Conservation (phyloP, 2,797 vertebrate species). For the Coreius guichenoti region DNA sequence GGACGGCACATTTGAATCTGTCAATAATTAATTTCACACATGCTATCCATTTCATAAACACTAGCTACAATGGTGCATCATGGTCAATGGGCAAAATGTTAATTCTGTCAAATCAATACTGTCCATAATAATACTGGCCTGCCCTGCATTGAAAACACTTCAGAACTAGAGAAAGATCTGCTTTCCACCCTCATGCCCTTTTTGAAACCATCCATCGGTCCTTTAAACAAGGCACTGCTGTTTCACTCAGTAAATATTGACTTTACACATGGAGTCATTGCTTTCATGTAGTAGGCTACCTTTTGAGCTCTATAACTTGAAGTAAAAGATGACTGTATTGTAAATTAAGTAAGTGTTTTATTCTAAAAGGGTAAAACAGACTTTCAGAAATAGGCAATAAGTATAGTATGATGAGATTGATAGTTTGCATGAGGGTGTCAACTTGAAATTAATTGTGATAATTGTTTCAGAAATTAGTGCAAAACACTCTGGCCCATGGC, state of each 20-base stretch:
- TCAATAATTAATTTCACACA: slow-evolving; percentile 45
- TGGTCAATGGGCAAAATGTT: slow-evolving; percentile 34
- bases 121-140: slow-evolving; percentile 4
- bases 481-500: not conserved
- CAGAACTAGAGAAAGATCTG: not conserved
- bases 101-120: slow-evolving; percentile 31
- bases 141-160: not conserved
- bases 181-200: not conserved
- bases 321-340: not conserved
- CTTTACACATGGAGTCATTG: slow-evolving; percentile 2
- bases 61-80: slow-evolving; percentile 23
- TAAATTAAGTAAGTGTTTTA: not conserved
- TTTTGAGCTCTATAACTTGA: not conserved
- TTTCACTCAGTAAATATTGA: slow-evolving; percentile 33
- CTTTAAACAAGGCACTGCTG: slow-evolving; percentile 5
- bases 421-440: not conserved
- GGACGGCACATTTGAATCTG: slow-evolving; percentile 33
- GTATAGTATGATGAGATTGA: not conserved
- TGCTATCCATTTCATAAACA: slow-evolving; percentile 32
- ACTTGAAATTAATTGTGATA: not conserved
- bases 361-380: not conserved
- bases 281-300: not conserved
- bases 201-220: slow-evolving; percentile 37
- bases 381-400: not conserved
- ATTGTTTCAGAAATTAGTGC: not conserved